Evolutionary conservation across 2,113 vertebrate genomes (phyloP).

Genomic region (Terrapene triunguis): DNA sequence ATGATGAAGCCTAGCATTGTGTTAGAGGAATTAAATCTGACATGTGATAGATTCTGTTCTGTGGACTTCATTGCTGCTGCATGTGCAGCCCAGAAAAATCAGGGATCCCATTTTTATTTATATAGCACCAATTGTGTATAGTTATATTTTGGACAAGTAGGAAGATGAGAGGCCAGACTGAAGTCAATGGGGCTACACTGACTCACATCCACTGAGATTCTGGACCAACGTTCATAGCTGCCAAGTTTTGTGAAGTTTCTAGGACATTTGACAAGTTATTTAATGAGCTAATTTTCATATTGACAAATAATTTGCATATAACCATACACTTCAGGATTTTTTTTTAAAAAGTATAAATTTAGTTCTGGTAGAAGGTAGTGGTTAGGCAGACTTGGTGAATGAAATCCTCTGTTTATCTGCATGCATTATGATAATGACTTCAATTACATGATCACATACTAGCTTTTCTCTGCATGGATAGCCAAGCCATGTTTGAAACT

Average conservation of each 20-base stretch:
- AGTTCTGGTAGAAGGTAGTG: neutral
- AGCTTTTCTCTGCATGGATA: neutral
- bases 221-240: neutral
- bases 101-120: accelerated
- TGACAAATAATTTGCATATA: neutral
- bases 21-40: constrained; percentile 9
- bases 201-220: neutral
- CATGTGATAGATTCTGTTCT: neutral
- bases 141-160: neutral
- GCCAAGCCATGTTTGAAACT: neutral
- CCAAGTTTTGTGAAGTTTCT: neutral
- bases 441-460: neutral
- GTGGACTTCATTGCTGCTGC: neutral
- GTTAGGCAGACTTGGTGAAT: neutral
- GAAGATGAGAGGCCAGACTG: neutral
- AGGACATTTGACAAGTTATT: neutral
- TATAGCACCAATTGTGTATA: neutral
- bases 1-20: constrained; percentile 11
- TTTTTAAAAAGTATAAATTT: neutral
- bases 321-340: neutral
- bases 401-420: neutral
- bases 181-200: neutral
- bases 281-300: neutral
- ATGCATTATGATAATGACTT: neutral
- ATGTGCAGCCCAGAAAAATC: neutral